A percentile compares a stretch with the other conserved stretches of the same genome.
phyloP scores from a whole-genome alignment of 1,140 invertebrate genomes.

The Campoletis sonorensis region DNA sequence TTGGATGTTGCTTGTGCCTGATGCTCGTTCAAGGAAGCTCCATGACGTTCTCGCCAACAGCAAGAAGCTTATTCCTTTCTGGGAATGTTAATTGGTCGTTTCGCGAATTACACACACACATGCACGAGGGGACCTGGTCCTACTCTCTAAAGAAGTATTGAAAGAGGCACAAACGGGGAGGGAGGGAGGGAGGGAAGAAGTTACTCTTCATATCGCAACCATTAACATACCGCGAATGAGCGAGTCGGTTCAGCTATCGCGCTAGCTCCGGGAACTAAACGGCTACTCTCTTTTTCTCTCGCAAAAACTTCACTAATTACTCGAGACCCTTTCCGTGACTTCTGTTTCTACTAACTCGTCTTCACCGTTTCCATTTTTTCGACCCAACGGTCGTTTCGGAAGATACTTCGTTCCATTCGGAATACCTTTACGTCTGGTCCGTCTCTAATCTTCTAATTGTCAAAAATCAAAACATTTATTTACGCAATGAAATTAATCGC shows the following conservation, averaged over 20 bases:
- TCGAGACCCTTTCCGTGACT: constrained; percentile 19
- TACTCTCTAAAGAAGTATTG: constrained; percentile 18
- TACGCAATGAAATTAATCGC: no score
- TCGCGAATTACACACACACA: constrained; percentile 54
- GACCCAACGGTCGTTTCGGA: not conserved
- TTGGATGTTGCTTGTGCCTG: not conserved
- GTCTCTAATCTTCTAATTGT: no score
- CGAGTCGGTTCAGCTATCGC: constrained; percentile 31
- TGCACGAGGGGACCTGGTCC: constrained; percentile 18
- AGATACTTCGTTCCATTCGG: not conserved
- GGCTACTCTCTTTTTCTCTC: constrained; percentile 27
- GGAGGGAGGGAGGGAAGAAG: not conserved
- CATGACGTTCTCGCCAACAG: constrained; percentile 37
- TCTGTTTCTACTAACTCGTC: not conserved
- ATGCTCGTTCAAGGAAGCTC: constrained; percentile 19
- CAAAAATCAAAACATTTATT: no score
- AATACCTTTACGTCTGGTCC: no score
- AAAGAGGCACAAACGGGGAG: not conserved
- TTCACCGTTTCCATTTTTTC: not conserved
- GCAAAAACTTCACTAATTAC: constrained; percentile 40
- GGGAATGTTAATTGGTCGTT: constrained; percentile 57
- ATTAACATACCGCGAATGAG: constrained; percentile 42
- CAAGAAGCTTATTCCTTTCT: constrained; percentile 56
- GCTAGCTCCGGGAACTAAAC: constrained; percentile 33
- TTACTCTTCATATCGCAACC: constrained; percentile 40